Base-by-base conservation (phyloP, 2,888 invertebrate species). In the Machimus atricapillus region DNA sequence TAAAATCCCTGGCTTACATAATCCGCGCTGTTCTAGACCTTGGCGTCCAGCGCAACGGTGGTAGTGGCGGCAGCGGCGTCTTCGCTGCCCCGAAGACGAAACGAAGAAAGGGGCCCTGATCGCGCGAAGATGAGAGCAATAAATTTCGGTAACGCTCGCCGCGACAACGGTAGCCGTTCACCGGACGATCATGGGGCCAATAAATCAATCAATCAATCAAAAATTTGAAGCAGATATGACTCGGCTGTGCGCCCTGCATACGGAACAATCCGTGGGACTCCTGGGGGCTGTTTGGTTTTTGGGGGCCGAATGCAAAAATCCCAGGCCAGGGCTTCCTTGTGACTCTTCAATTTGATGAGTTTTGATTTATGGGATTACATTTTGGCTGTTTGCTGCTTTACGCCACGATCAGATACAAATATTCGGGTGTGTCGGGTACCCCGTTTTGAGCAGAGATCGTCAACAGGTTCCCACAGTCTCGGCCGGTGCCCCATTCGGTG, bases 141-240 rank as follows among this genome's bases (percentile, higher is more conserved):
- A 82, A 82, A 82, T 82, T 82, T 82, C 37, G 34, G 82, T 82
- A 82, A 58, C 58, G 82, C 82, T 82, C 58, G 34, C 16, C 56
- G 56, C 58, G 82, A 82, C 82, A 82, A 82, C 82, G 37, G 82
- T 82, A 82, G 82, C 82, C 82, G 37, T 27, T 58, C n/a, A 8
- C 19, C 19, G 34, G 66, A 37, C 82, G 34, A 19, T 58, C 40
- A 8, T 31, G n/a, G n/a, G 34, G 52, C 19, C 58, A 82, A 82
- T 82, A 82, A 82, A 82, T 82, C 82, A 82, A 82, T 82, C 82
- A 82, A 82, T 82, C 82, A 82, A 58, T 82, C 82, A 82, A 34
- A 82, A 52, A 27, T 79, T 0, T 79, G 79, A 19, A 52, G 79
- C 27, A 56, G 37, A 82, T 37, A 19, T 58, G 37, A 82, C 82